Evolutionary conservation across 2,888 invertebrate genomes (phyloP).

Genomic region (Psylliodes chrysocephalus): DNA sequence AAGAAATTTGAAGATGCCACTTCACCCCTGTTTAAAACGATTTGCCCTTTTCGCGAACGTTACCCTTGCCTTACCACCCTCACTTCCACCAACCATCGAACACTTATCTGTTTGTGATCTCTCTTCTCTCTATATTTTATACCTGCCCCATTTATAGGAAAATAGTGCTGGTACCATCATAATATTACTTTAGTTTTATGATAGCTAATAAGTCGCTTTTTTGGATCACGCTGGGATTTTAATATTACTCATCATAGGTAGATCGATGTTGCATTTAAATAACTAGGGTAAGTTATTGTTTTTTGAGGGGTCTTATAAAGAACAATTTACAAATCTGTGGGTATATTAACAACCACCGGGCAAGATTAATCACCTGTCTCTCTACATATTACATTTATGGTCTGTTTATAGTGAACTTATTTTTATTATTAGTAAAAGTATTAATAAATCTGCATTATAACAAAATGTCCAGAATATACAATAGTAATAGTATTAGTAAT

Average conservation of each 20-base stretch:
- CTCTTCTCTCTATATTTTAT: conserved; percentile 28
- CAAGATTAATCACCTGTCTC: background rate
- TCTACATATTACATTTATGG: background rate
- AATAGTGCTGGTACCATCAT: conserved; percentile 51
- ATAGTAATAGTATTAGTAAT: no score
- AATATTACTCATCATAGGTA: conserved; percentile 34
- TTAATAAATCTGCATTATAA: no score
- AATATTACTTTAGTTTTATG: conserved; percentile 37
- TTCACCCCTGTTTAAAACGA: conserved; percentile 36
- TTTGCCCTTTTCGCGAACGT: conserved; percentile 31
- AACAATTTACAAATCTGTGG: background rate
- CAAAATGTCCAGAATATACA: no score
- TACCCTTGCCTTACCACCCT: conserved; percentile 37
- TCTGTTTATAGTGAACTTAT: background rate
- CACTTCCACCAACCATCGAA: conserved; percentile 30
- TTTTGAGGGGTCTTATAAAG: background rate
- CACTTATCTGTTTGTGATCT: conserved; percentile 41
- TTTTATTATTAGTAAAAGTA: no score
- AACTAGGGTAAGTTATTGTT: conserved; percentile 6
- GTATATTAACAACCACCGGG: background rate
- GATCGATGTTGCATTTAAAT: conserved; percentile 6
- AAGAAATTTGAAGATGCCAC: conserved; percentile 23
- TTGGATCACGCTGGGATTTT: conserved; percentile 37
- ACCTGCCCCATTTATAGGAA: conserved; percentile 39
- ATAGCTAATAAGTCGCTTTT: conserved; percentile 38